Evolutionary conservation across 1,140 invertebrate species (phyloP), one percentile per base, ranked within the genome.

Genomic region (Drosophila insularis): DNA sequence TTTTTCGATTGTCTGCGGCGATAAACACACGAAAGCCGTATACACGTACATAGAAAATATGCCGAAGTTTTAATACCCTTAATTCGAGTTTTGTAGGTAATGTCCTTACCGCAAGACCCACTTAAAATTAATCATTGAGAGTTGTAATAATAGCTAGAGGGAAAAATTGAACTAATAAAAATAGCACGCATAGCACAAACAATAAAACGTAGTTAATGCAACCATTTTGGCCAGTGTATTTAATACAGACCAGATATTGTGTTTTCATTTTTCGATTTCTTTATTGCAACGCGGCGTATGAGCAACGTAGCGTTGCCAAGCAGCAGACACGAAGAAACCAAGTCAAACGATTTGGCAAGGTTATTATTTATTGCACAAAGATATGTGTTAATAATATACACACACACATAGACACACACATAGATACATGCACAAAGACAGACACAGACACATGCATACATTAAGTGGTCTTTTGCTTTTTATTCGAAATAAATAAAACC

Each of bases 321-420:
- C 64, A 50, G 43, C 43, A 50, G 43, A 50, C 43, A 50, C 43
- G 46, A 62, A 60, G 65, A 85, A 85, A 86, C 81, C 65, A 72
- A 85, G 68, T 86, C 81, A 78, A 85, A 78, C 68, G 81, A 78
- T 81, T 85, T 86, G 78, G 74, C 81, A 85, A 85, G 81, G 81
- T 86, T 85, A 86, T 85, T 85, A 85, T 85, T 75, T 81, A 85
- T 85, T 85, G 81, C 81, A 86, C 78, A 85, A 81, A 86, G 60
- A 78, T 78, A 81, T 85, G 81, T 85, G 78, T 78, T 85, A 85
- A 84, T 78, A 78, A 77, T 27, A 80, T 63, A 71, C 35, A 66
- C 61, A 79, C 55, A 62, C 50, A 56, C 39, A 35, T 17, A n/a
- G 13, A 17, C 21, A n/a, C 23, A 63, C 43, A 61, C 39, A 56